Conservation (phyloP, 2,797 vertebrate species). For the Simalia tracyae region DNA sequence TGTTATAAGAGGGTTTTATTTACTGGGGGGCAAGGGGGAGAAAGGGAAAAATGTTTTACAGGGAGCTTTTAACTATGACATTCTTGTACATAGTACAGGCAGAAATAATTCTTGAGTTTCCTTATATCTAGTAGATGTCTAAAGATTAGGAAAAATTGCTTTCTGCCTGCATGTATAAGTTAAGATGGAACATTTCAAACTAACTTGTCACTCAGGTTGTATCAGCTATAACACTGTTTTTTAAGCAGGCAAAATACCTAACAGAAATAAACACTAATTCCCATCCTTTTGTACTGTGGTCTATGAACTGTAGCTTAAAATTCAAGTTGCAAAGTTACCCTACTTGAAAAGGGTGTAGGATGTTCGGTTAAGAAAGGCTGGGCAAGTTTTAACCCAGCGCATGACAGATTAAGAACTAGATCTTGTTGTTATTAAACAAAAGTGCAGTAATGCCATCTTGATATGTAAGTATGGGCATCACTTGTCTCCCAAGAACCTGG, state of each 20-base stretch:
- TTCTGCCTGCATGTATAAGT: constrained; percentile 11
- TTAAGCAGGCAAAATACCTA: too few relatives aligned
- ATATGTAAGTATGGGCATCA: neutral
- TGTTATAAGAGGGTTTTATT: constrained; percentile 39
- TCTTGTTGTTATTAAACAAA: neutral
- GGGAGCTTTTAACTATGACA: constrained; percentile 16
- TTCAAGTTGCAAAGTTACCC: neutral
- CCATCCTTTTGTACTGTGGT: neutral
- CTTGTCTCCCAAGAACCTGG: neutral
- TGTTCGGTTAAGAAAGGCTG: neutral
- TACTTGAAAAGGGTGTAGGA: neutral
- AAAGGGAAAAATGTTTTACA: constrained; percentile 44
- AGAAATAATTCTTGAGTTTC: constrained; percentile 37
- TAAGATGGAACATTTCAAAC: constrained; percentile 52
- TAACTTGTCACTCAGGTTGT: constrained; percentile 52
- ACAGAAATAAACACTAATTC: constrained; percentile 12
- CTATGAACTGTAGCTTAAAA: neutral
- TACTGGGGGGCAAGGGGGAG: constrained; percentile 30
- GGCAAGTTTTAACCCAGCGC: neutral
- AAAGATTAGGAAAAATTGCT: constrained; percentile 45
- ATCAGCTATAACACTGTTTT: constrained; percentile 44
- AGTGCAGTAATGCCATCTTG: neutral
- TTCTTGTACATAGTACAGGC: neutral
- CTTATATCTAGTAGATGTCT: constrained; percentile 24
- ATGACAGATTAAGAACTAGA: neutral